phyloP scores from a whole-genome alignment of 1,140 invertebrate genomes.

The Drosophila nasuta region DNA sequence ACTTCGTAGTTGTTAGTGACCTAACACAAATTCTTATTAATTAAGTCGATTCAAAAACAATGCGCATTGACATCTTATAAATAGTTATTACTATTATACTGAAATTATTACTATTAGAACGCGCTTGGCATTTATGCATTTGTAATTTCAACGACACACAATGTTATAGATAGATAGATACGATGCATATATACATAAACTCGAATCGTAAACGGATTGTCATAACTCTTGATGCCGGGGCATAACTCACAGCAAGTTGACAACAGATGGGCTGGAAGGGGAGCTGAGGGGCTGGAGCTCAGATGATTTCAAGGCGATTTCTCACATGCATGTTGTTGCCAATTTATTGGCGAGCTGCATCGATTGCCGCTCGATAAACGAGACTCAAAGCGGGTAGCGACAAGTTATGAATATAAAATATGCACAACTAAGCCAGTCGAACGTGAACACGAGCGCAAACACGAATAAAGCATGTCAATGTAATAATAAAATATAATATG shows the following conservation, averaged over 20 bases:
- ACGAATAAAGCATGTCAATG: constrained; percentile 79
- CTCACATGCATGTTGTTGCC: constrained; percentile 60
- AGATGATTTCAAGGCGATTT: constrained; percentile 68
- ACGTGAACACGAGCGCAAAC: constrained; percentile 43
- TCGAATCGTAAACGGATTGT: constrained; percentile 57
- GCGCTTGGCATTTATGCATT: constrained; percentile 48
- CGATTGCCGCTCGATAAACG: constrained; percentile 76
- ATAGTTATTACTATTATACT: constrained; percentile 42
- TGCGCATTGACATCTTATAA: constrained; percentile 39
- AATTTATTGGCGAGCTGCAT: constrained; percentile 76
- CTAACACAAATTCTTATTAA: not conserved
- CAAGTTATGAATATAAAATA: constrained; percentile 84
- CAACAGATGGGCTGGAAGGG: constrained; percentile 8
- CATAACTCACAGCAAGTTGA: constrained; percentile 52
- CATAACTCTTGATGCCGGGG: constrained; percentile 71
- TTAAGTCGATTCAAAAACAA: constrained; percentile 18
- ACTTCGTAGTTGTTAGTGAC: not conserved
- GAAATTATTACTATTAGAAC: constrained; percentile 46
- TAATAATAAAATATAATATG: constrained; percentile 77
- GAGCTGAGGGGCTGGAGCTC: not conserved
- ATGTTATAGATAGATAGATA: constrained; percentile 32
- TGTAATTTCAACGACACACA: constrained; percentile 28
- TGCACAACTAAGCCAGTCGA: constrained; percentile 71
- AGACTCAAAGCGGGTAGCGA: constrained; percentile 51
- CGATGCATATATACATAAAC: constrained; percentile 23